These are phyloP conservation scores for Rattus rattus DNA, from an alignment of 2,113 vertebrate species.

Conservation along the genomic window DNA sequence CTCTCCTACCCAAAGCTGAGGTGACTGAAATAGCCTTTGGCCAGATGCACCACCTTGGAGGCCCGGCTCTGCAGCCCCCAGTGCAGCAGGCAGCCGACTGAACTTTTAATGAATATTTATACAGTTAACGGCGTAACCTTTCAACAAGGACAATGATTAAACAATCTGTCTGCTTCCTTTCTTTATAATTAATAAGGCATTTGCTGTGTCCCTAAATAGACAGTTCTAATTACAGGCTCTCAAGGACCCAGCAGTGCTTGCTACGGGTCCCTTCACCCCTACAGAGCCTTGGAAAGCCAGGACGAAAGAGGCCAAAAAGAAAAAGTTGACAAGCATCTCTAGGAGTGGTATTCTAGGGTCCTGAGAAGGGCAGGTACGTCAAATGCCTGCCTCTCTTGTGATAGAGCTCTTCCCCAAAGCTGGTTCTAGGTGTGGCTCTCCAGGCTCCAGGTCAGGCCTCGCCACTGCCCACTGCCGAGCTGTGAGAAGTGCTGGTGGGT, in stretches of 20 bases:
- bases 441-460: neutral
- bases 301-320: neutral
- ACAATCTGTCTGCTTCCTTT: constrained; percentile 84
- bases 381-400: neutral
- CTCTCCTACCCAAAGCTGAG: neutral
- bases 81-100: constrained; percentile 55
- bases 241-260: constrained; percentile 79
- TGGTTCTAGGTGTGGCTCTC: neutral
- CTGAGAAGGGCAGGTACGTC: neutral
- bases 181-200: constrained; percentile 89
- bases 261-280: constrained; percentile 48
- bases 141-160: constrained; percentile 87
- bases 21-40: neutral
- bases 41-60: neutral
- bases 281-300: neutral
- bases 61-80: constrained; percentile 10
- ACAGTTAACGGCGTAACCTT: constrained; percentile 86
- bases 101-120: constrained; percentile 86
- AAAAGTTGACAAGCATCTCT: neutral
- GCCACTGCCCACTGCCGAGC: neutral
- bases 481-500: neutral
- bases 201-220: constrained; percentile 87
- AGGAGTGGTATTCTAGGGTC: neutral
- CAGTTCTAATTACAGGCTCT: constrained; percentile 85
- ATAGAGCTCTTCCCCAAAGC: neutral